Evolutionary conservation across 2,113 vertebrate genomes (phyloP).

Genomic region (Plecotus auritus): DNA sequence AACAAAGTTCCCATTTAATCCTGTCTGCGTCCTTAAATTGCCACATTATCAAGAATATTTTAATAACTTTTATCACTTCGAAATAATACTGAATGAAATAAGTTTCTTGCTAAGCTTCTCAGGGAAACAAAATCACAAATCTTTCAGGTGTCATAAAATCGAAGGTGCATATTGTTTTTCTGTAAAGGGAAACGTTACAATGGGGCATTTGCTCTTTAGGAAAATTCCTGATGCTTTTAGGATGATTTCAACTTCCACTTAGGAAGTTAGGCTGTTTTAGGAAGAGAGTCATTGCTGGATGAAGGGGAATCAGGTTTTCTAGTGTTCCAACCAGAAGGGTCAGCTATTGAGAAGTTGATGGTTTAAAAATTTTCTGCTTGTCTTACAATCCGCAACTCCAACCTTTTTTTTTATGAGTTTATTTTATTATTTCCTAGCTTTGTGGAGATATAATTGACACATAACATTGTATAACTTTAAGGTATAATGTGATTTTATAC

Average conservation of each 20-base stretch:
- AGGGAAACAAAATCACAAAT: slow-evolving; percentile 5
- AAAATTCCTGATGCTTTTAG: slow-evolving; percentile 35
- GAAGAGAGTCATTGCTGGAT: neutral
- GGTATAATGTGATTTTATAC: neutral
- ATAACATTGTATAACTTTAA: neutral
- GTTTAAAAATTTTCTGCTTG: neutral
- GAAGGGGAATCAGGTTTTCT: neutral
- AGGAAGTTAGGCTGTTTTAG: slow-evolving; percentile 27
- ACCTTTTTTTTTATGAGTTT: neutral
- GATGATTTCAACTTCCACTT: slow-evolving; percentile 41
- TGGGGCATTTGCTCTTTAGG: neutral
- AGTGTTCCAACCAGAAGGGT: neutral
- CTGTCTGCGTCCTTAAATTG: neutral
- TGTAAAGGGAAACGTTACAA: neutral
- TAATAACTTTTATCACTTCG: neutral
- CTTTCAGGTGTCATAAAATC: slow-evolving; percentile 12
- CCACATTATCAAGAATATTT: neutral
- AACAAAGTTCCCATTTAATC: neutral
- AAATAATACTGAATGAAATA: slow-evolving; percentile 4
- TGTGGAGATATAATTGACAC: neutral
- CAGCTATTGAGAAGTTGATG: neutral
- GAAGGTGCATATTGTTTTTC: slow-evolving; percentile 11
- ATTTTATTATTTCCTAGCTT: neutral
- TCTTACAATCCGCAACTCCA: neutral
- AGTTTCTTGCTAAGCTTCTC: slow-evolving; percentile 2